These are phyloP conservation scores for Candidula unifasciata DNA, from an alignment of 2,888 invertebrate genomes.

Conservation along the genomic window DNA sequence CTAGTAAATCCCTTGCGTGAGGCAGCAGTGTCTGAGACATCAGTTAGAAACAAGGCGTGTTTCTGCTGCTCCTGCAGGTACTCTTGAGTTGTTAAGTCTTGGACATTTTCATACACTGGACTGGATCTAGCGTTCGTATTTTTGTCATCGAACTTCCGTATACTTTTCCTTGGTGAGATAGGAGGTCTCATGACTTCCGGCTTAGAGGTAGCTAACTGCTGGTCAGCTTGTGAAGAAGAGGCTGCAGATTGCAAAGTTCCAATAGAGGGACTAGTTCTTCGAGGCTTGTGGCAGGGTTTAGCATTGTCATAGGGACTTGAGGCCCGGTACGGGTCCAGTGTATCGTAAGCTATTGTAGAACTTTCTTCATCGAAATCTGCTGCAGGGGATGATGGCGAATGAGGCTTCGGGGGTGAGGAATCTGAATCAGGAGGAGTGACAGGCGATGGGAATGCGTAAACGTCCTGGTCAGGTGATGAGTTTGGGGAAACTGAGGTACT, in stretches of 20 bases:
- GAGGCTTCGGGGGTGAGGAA: conserved; percentile 74
- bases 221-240: background rate
- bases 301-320: conserved; percentile 36
- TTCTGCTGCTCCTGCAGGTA: conserved; percentile 42
- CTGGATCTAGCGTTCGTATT: conserved; percentile 21
- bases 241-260: background rate
- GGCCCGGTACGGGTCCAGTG: background rate
- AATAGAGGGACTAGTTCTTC: background rate
- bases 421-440: conserved; percentile 75
- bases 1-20: background rate
- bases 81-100: conserved; percentile 39
- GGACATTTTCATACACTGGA: conserved; percentile 43
- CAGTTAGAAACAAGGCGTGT: background rate
- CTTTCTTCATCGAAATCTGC: conserved; percentile 65
- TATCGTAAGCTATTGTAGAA: background rate
- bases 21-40: background rate
- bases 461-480: conserved; percentile 70
- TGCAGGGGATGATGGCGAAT: conserved; percentile 73
- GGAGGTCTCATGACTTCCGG: conserved; percentile 34
- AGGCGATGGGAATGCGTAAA: conserved; percentile 73
- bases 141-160: conserved; percentile 29
- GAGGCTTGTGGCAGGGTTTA: conserved; percentile 19
- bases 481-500: conserved; percentile 72
- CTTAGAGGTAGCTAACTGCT: background rate
- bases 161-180: conserved; percentile 46